Conservation (phyloP, 2,797 vertebrate species). For the Dermochelys coriacea region DNA sequence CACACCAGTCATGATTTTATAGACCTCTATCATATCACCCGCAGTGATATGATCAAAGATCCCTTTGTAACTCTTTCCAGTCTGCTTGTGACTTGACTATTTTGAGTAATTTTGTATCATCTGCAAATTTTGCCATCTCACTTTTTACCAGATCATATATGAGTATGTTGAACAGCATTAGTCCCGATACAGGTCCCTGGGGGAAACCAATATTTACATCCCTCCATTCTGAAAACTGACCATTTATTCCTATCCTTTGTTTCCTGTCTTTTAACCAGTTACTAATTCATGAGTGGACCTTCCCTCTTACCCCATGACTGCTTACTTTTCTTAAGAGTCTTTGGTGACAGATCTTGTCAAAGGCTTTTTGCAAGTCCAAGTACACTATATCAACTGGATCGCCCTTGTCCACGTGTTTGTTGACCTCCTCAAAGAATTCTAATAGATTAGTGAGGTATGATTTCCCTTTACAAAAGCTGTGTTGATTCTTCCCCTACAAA, state of each 20-base stretch:
- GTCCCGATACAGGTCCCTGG: background rate
- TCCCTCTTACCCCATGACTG: background rate
- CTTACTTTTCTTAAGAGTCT: background rate
- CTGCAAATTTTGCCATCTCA: background rate
- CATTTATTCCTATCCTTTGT: background rate
- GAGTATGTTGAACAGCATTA: background rate
- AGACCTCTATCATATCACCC: too few species aligned
- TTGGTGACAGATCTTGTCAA: background rate
- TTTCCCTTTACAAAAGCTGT: background rate
- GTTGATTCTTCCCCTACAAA: background rate
- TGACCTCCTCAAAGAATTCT: background rate
- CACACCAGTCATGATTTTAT: too few species aligned
- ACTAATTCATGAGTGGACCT: background rate
- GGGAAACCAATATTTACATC: background rate
- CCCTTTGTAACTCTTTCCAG: background rate
- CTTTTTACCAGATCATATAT: background rate
- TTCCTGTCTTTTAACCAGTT: background rate
- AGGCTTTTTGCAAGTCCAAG: background rate
- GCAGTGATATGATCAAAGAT: too few species aligned
- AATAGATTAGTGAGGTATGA: background rate
- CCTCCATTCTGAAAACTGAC: background rate
- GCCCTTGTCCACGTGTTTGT: background rate
- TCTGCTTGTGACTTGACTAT: background rate
- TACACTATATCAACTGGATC: background rate
- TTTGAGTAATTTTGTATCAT: background rate